These are phyloP conservation scores for Anas georgica DNA, from an alignment of 2,797 vertebrate species.

Conservation along the genomic window DNA sequence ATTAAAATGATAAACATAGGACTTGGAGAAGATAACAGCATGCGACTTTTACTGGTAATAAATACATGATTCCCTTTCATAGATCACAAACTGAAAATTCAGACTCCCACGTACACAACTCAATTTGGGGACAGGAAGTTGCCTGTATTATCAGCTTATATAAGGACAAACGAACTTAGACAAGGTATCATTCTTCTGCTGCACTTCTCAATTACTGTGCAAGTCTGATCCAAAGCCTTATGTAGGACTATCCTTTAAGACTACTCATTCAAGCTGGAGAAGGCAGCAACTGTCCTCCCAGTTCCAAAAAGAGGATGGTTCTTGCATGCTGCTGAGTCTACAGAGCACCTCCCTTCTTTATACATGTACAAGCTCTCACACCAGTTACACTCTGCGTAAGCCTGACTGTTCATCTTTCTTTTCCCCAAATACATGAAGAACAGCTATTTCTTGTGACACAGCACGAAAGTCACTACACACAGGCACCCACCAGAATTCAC, in stretches of 20 bases:
- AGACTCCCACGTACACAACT: not conserved
- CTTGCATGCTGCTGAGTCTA: fast-evolving
- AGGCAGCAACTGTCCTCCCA: not conserved
- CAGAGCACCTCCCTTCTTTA: fast-evolving
- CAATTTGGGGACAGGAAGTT: too few relatives aligned
- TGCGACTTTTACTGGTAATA: not conserved
- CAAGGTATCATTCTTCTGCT: not conserved
- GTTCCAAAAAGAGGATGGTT: fast-evolving
- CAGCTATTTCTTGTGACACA: not conserved
- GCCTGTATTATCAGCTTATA: fast-evolving
- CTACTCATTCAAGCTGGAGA: not conserved
- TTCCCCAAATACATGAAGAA: not conserved
- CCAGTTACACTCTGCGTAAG: not conserved
- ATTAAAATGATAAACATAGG: not conserved
- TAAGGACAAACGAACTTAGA: not conserved
- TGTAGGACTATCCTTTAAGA: not conserved
- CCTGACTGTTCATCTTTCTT: fast-evolving
- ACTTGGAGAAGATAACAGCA: not conserved
- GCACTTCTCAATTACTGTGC: not conserved
- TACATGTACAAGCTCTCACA: not conserved
- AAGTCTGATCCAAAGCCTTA: not conserved
- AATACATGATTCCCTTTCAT: not conserved
- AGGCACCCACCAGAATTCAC: not conserved
- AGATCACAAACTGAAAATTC: not conserved
- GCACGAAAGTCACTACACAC: not conserved